Evolutionary conservation across 2,113 vertebrate species (phyloP), one percentile per base, ranked within the genome.

Genomic region (Melanotaenia duboulayi): DNA sequence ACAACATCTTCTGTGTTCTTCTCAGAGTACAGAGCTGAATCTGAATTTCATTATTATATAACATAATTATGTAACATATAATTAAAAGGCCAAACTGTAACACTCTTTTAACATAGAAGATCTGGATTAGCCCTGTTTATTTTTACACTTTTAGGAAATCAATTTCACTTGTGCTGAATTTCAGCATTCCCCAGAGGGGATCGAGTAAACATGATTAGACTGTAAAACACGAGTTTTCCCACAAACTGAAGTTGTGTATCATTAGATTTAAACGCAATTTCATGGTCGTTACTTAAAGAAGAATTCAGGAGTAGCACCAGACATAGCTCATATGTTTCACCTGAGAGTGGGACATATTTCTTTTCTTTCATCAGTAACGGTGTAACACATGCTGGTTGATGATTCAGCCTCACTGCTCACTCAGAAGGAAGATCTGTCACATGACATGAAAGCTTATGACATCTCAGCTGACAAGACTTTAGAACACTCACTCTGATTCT

Each of bases 71-170:
- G 19, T 46, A 58, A 71, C 80, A 35, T 35, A 35, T 35, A 35
- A 35, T 35, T 35, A 35, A 35, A 35, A 35, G 32, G 32, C 71
- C 22, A 52, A 48, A 56, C 68, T 51, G 55, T 22, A 23, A 24
- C 51, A 61, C 4, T 14, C 7, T 46, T 35, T 11, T 9, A 52
- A 20, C 71, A 55, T 35, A 40, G 51, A 58, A 8, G 24, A 42
- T 28, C 42, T 22, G 17, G 24, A 71, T 83, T 75, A 61, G 71
- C 17, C 19, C 9, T 49, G 66, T 70, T 67, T 77, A 25, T 76
- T 75, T 81, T 19, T 32, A 10, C 35, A 40, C 37, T 39, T 65
- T 65, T 40, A 16, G 5, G 35, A 65, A 66, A 65, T 7, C n/a
- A 11, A 22, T 12, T 28, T 46, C 44, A 64, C n/a, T 76, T 82